Evolutionary conservation across 92 coral and sea anemone genomes (phyloP), one percentile per base, ranked within the genome.

Genomic region (Actinostola sp.): DNA sequence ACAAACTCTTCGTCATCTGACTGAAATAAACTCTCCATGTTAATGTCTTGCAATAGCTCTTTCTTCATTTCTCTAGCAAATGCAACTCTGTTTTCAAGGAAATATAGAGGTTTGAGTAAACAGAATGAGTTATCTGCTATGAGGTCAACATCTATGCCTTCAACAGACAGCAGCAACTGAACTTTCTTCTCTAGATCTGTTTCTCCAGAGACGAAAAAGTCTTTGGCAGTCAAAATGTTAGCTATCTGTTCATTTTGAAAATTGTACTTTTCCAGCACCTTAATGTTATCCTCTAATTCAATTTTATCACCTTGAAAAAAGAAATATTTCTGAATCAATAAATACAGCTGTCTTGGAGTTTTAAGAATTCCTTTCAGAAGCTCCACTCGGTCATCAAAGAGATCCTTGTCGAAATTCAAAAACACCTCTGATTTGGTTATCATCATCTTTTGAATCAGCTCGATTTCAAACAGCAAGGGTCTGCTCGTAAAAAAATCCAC

Each of bases 401-500:
- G 66, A 16, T 74, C 67, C 30, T 55, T 74, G 39, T 88, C 89
- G 75, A 92, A 92, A 69, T 86, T 83, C 36, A 92, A 68, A 65
- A 95, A 92, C 57, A 92, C 80, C 38, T 95, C 91, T 67, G 99
- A 82, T 61, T 85, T 92, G 71, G 88, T 58, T 41, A 77, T 77
- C 31, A 95, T 70, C 57, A 95, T 85, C 29, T 87, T 63, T 41
- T 92, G 93, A 5, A 95, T 72, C 20, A 88, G 82, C 45, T 84
- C 93, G 43, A 86, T 95, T 70, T 95, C 99, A 75, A 92, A 82
- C 16, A 92, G 71, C 42, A 95, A 60, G 16, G 99, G 99, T 41
- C 88, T 86, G 31, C 89, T 80, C 32, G 88, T 79, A 49, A 95
- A 89, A 63, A 95, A 95, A 24, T 79, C 82, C 51, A 92, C 69